Conservation (phyloP, 2,888 invertebrate genomes). For the Chorisops tibialis region DNA sequence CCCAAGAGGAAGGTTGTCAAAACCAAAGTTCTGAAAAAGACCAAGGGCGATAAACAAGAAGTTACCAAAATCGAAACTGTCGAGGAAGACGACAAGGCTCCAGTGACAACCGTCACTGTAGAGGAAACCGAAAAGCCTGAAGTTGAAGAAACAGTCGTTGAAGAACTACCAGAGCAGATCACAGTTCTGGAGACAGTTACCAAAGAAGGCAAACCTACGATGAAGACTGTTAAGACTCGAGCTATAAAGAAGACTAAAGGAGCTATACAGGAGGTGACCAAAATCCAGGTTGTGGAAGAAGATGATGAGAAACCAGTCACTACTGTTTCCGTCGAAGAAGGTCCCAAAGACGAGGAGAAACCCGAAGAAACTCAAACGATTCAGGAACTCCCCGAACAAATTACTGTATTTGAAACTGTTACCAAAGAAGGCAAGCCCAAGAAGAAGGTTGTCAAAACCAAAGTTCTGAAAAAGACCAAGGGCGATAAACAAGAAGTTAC, state of each 20-base stretch:
- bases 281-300: slow-evolving; percentile 48
- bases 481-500: slow-evolving; percentile 38
- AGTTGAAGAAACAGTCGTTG: slow-evolving; percentile 37
- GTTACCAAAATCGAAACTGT: slow-evolving; percentile 47
- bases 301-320: slow-evolving; percentile 46
- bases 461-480: slow-evolving; percentile 37
- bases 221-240: slow-evolving; percentile 46
- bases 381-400: slow-evolving; percentile 39
- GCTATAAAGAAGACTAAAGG: slow-evolving; percentile 48
- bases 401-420: slow-evolving; percentile 28
- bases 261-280: slow-evolving; percentile 46
- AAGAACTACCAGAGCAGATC: slow-evolving; percentile 36
- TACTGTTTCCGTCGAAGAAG: slow-evolving; percentile 36
- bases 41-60: slow-evolving; percentile 40
- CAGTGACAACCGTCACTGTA: slow-evolving; percentile 43
- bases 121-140: slow-evolving; percentile 36
- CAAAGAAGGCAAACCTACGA: slow-evolving; percentile 39
- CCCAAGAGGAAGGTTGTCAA: slow-evolving; percentile 41
- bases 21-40: slow-evolving; percentile 45
- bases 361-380: slow-evolving; percentile 30
- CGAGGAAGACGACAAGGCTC: slow-evolving; percentile 44
- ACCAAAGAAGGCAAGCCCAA: slow-evolving; percentile 38
- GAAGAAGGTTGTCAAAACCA: slow-evolving; percentile 41
- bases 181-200: slow-evolving; percentile 39
- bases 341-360: slow-evolving; percentile 11